A percentile compares a stretch with the other conserved stretches of the same genome.
Conservation (phyloP, 2,888 invertebrate species). For the Drosophila leonis region DNA sequence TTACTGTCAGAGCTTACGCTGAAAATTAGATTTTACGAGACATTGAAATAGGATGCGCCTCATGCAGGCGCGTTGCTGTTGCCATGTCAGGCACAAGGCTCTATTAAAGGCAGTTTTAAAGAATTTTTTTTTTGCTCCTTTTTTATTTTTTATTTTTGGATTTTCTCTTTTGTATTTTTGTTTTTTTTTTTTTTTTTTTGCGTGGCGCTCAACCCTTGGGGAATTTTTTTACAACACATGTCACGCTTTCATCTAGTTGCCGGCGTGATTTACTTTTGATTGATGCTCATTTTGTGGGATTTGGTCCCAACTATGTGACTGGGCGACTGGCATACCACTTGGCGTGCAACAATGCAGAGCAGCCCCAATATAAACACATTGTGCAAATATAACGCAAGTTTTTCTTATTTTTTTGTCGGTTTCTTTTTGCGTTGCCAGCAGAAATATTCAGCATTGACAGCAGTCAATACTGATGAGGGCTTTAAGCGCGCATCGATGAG, state of each 20-base stretch:
- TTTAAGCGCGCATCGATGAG: constrained; percentile 17
- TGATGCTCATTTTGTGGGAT: constrained; percentile 60
- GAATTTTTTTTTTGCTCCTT: background rate
- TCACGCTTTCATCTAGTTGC: constrained; percentile 44
- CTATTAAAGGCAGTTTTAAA: constrained; percentile 14
- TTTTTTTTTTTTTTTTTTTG: background rate
- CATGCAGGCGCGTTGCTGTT: background rate
- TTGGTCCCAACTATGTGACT: constrained; percentile 48
- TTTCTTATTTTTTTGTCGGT: constrained; percentile 1
- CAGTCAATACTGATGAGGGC: constrained; percentile 26
- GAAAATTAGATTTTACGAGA: constrained; percentile 9
- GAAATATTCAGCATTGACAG: constrained; percentile 36
- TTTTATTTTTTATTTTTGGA: background rate
- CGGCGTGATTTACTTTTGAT: constrained; percentile 55
- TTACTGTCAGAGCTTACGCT: constrained; percentile 5
- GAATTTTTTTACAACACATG: constrained; percentile 19
- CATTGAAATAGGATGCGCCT: background rate
- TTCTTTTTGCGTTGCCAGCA: constrained; percentile 41
- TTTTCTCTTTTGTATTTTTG: background rate
- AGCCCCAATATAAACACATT: constrained; percentile 53
- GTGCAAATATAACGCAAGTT: constrained; percentile 47
- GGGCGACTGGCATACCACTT: constrained; percentile 14
- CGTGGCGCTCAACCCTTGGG: constrained; percentile 12
- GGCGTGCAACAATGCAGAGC: constrained; percentile 50
- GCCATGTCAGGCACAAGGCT: background rate